Base-by-base conservation (phyloP, 2,113 vertebrate species). In the Thermophis baileyi region DNA sequence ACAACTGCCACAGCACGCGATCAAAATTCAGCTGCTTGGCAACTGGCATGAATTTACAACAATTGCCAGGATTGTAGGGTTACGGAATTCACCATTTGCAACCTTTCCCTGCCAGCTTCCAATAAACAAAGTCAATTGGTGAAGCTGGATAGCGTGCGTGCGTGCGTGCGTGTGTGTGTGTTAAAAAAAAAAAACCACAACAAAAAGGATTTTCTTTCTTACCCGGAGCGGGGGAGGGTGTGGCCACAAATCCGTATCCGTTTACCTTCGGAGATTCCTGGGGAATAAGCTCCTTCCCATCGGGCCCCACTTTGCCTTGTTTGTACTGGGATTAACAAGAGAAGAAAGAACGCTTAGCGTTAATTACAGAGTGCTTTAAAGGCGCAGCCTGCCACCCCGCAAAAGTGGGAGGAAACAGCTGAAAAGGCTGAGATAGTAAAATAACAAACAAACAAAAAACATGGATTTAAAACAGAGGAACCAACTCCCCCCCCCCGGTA, bases 301-400 rank as follows among this genome's bases (percentile, higher is more conserved):
- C 99, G 0, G 99, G 99, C 18, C 99, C 99, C 1, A 99, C 99
- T 96, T 99, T 99, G 87, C 99, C 99, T 95, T 99, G 99, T 97
- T 99, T 99, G 96, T 99, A 99, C 99, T 99, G 81, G 91, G 86
- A 51, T 44, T 3, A 94, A 94, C 44, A 91, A 95, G 46, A 90
- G 16, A n/a, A 5, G 14, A n/a, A 3, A 90, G 0, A 6, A 91
- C 1, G 18, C 20, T 92, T 49, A 87, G 1, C 1, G 1, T 46
- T 30, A 16, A 46, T n/a, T 10, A 55, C 57, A 46, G 1, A 6
- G 35, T 0, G 35, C 27, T 11, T 86, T 86, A 89, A 55, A 35
- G 85, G 35, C 4, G 9, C 12, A n/a, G 51, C 11, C 2, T 12
- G 69, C 4, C 63, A 27, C n/a, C 35, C 12, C 1, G 50, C 9